Evolutionary conservation across 2,113 vertebrate genomes (phyloP), one percentile per base, ranked within the genome.

Genomic region (Procapra przewalskii): DNA sequence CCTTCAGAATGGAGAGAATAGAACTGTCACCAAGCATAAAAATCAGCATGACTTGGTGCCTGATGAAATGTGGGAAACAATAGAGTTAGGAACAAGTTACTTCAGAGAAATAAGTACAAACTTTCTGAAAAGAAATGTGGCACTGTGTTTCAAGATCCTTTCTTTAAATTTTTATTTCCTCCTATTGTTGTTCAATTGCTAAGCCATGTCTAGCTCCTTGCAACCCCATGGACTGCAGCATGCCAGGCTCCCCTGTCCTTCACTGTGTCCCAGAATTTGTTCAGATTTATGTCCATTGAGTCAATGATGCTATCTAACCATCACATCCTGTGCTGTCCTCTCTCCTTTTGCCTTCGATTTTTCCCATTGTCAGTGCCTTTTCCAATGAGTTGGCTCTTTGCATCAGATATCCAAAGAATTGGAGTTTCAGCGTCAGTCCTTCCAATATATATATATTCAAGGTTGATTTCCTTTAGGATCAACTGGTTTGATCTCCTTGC

Each of bases 151-250:
- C 87, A 96, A 92, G 40, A 86, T 92, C 25, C 27, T 85, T 75
- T 86, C 64, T 82, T 96, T 87, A 93, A 93, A 90, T 43, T 54
- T 94, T 86, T 90, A 81, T 96, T 96, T 86, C 33, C 31, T 48
- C 12, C 59, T 86, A 81, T 81, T 77, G 21, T 71, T 75, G 36
- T 77, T 77, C 71, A 77, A 7, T 43, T 43, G 23, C 71, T 43
- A 77, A 77, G 71, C 25, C 23, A 43, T 43, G 71, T 77, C 23
- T 77, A 43, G 40, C 71, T 43, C 36, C 40, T 77, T 77, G 40
- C 67, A 25, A 40, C 11, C 33, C 21, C 36, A 23, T 75, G 36
- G 21, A 75, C 36, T 75, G 36, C 71, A 77, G 71, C 71, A 77
- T 0, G 3, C 71, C 71, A 77, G 71, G 11, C 71, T 77, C 71